phyloP scores from a whole-genome alignment of 92 coral and sea anemone species.

The Porites rus region DNA sequence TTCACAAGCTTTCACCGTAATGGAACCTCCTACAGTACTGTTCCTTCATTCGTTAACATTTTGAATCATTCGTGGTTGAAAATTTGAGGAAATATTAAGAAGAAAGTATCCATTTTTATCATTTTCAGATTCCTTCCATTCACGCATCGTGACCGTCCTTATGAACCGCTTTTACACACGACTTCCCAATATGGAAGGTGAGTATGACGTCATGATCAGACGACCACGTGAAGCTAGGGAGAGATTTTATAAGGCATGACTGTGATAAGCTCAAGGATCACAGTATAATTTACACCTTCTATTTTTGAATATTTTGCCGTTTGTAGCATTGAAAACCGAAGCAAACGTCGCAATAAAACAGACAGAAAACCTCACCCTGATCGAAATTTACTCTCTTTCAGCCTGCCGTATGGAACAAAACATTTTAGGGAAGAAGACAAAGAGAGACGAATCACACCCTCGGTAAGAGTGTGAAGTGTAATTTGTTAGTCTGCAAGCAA shows the following conservation, averaged over 20 bases:
- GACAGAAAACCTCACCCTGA: background rate
- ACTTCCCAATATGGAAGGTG: conserved; percentile 98
- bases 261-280: too few species aligned
- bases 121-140: conserved; percentile 90
- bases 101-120: background rate
- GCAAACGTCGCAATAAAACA: background rate
- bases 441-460: conserved; percentile 64
- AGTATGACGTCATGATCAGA: background rate
- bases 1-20: too few species aligned
- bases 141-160: conserved; percentile 82
- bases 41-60: background rate
- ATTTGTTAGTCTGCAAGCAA: background rate
- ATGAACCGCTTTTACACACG: conserved; percentile 91
- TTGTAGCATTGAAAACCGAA: background rate
- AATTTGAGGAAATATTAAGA: background rate
- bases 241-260: background rate
- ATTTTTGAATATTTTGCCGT: too few species aligned
- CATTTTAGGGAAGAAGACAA: conserved; percentile 90
- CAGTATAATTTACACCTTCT: too few species aligned
- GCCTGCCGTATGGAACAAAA: conserved; percentile 93
- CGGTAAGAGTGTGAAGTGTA: conserved; percentile 62
- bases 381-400: conserved; percentile 27
- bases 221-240: background rate
- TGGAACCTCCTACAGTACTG: background rate
- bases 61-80: background rate